phyloP scores from a whole-genome alignment of 2,797 vertebrate species.

The Sebastes iracundus region DNA sequence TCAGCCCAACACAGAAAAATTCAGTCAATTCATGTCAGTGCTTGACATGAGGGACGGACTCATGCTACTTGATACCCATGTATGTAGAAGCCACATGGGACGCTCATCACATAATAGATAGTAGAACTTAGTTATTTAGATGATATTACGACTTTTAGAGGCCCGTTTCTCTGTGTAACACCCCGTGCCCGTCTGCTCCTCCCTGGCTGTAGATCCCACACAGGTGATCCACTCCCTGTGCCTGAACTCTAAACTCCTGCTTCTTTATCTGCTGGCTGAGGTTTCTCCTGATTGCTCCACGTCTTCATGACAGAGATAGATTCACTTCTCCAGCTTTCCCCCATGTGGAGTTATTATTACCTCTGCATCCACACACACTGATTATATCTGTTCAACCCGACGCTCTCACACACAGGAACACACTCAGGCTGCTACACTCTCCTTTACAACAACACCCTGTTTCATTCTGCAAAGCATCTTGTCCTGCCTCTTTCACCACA shows the following conservation, averaged over 20 bases:
- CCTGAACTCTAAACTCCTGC: constrained; percentile 29
- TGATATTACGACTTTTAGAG: too few species aligned
- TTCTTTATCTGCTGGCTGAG: constrained; percentile 45
- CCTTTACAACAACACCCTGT: constrained; percentile 14
- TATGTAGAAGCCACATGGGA: not conserved
- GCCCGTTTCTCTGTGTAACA: not conserved
- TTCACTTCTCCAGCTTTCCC: constrained; percentile 48
- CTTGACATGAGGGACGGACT: not conserved
- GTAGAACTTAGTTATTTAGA: too few species aligned
- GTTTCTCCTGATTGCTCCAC: constrained; percentile 53
- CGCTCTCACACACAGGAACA: constrained; percentile 23
- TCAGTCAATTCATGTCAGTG: too few species aligned
- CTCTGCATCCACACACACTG: constrained; percentile 53
- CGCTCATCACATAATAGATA: too few species aligned
- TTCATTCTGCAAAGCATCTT: constrained; percentile 29
- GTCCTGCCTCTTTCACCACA: not conserved
- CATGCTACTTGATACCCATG: not conserved
- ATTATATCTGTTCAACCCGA: constrained; percentile 50
- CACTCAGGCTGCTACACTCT: constrained; percentile 11
- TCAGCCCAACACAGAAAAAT: not conserved
- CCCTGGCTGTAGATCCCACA: not conserved
- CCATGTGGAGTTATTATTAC: constrained; percentile 62
- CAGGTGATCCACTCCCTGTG: not conserved
- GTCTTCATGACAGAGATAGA: constrained; percentile 57
- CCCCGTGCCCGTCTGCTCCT: not conserved